Evolutionary conservation across 2,797 vertebrate genomes (phyloP).

Genomic region (Sebastolobus altivelis): DNA sequence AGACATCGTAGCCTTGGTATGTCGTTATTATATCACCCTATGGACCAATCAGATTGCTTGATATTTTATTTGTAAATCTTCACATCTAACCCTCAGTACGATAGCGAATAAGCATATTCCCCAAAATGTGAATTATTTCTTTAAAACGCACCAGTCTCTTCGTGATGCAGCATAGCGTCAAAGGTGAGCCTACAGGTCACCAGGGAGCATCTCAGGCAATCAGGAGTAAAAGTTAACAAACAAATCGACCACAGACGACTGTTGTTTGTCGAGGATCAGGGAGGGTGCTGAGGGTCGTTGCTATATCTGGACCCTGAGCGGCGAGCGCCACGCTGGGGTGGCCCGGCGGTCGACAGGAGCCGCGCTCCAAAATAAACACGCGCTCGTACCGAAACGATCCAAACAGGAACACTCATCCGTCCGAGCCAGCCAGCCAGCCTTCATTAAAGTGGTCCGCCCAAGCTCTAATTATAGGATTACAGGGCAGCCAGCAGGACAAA

Average conservation of each 20-base stretch:
- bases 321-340: constrained; percentile 25
- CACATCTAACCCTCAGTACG: not conserved
- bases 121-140: not conserved
- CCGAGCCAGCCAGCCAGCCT: constrained; percentile 74
- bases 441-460: constrained; percentile 81
- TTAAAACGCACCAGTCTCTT: not conserved
- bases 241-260: constrained; percentile 33
- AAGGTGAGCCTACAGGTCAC: constrained; percentile 17
- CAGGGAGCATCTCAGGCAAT: constrained; percentile 33
- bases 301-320: constrained; percentile 64
- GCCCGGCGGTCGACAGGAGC: constrained; percentile 54
- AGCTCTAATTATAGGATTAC: constrained; percentile 84
- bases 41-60: too few species aligned
- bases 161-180: not conserved
- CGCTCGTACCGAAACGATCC: constrained; percentile 61
- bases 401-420: constrained; percentile 78
- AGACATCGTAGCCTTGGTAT: not conserved
- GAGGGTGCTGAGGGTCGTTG: constrained; percentile 34
- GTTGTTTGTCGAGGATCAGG: constrained; percentile 26
- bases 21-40: too few species aligned
- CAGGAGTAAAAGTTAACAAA: constrained; percentile 44
- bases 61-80: not conserved
- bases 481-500: constrained; percentile 65
- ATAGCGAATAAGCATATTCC: not conserved
- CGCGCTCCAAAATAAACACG: constrained; percentile 81